phyloP scores from a whole-genome alignment of 2,797 vertebrate species.

The Vespertilio murinus region DNA sequence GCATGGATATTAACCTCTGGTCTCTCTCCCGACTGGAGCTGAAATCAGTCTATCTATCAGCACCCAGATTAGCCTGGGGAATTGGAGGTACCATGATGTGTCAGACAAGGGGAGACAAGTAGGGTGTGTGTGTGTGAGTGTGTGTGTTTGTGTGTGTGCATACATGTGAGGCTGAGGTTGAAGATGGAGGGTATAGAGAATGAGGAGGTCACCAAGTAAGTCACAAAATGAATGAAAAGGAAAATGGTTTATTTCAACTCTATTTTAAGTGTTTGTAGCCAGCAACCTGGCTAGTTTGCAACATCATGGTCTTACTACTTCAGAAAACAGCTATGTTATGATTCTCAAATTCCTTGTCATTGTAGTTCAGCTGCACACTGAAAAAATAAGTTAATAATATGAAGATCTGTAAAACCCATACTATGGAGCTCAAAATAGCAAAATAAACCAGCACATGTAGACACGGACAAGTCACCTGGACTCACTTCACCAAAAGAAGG shows the following conservation, averaged over 20 bases:
- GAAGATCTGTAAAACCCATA: background rate
- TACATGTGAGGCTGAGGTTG: background rate
- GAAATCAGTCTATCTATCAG: too few species aligned
- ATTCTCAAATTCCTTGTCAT: background rate
- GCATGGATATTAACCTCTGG: background rate
- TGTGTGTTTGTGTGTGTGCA: background rate
- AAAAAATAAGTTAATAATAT: background rate
- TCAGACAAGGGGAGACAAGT: background rate
- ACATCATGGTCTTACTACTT: background rate
- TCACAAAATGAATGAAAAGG: background rate
- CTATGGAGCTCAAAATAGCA: background rate
- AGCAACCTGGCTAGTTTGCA: background rate
- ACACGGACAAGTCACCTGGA: fast-evolving
- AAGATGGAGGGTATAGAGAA: background rate
- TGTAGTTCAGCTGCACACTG: background rate
- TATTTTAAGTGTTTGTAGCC: background rate
- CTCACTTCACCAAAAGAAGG: background rate
- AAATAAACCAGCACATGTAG: background rate
- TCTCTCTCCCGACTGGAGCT: background rate
- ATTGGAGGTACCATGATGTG: fast-evolving
- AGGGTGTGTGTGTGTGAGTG: too few species aligned
- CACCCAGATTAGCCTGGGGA: background rate
- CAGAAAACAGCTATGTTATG: background rate
- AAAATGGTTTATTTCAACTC: background rate
- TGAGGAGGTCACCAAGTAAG: background rate